A percentile compares a stretch with the other conserved stretches of the same genome.
These are phyloP conservation scores for Drosophila villosipedis DNA, from an alignment of 2,888 invertebrate genomes.

Conservation along the genomic window DNA sequence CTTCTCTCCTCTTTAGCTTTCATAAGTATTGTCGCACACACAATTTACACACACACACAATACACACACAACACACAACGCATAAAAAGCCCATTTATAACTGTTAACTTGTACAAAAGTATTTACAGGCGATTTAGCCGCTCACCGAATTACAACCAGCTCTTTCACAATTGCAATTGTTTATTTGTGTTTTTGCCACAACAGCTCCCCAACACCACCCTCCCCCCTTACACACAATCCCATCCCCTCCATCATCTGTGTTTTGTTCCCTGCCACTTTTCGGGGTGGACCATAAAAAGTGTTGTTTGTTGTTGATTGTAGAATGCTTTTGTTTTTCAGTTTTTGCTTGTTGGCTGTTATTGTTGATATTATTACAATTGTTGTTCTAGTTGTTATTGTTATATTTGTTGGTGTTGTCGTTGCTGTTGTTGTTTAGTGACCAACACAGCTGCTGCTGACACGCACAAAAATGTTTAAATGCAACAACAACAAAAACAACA, in stretches of 20 bases:
- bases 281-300: conserved; percentile 59
- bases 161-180: conserved; percentile 71
- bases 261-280: conserved; percentile 10
- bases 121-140: conserved; percentile 80
- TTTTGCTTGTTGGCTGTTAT: conserved; percentile 49
- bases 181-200: conserved; percentile 62
- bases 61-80: conserved; percentile 59
- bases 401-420: conserved; percentile 39
- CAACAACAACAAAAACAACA: conserved; percentile 43
- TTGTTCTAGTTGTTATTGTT: conserved; percentile 26
- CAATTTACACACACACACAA: conserved; percentile 13
- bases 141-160: conserved; percentile 73
- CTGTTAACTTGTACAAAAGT: conserved; percentile 80
- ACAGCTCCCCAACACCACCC: neutral
- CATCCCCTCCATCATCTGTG: neutral
- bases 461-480: conserved; percentile 73
- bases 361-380: conserved; percentile 72
- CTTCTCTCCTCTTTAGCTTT: neutral
- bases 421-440: conserved; percentile 53
- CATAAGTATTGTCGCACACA: conserved; percentile 68
- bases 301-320: conserved; percentile 52
- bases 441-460: conserved; percentile 76
- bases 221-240: neutral
- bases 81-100: conserved; percentile 80
- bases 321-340: conserved; percentile 56